Evolutionary conservation across 2,113 vertebrate genomes (phyloP).

Genomic region (Centropristis striata): DNA sequence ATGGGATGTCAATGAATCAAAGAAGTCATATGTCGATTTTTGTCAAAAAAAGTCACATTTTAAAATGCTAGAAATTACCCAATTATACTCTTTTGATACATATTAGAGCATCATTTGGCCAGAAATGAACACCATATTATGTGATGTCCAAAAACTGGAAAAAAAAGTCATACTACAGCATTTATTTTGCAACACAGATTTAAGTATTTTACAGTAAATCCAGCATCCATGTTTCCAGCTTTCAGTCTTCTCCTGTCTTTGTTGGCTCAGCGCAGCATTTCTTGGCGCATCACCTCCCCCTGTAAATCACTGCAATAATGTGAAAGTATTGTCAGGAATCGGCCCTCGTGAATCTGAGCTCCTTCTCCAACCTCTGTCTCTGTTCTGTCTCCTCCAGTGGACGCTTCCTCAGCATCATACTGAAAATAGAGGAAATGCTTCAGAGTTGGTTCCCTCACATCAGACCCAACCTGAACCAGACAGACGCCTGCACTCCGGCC

Average conservation of each 20-base stretch:
- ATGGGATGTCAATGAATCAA: no score
- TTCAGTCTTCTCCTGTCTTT: neutral
- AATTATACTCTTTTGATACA: no score
- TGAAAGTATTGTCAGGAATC: neutral
- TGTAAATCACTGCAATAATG: neutral
- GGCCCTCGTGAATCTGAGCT: neutral
- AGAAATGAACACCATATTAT: no score
- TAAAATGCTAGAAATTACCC: no score
- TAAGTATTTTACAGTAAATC: neutral
- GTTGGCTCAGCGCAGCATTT: neutral
- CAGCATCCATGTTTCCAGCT: neutral
- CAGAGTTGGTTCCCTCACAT: slow-evolving; percentile 74
- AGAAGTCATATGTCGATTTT: no score
- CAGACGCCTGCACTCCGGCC: neutral
- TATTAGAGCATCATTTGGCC: no score
- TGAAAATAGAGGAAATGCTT: slow-evolving; percentile 76
- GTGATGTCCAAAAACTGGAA: no score
- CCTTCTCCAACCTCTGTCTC: neutral
- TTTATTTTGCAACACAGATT: neutral
- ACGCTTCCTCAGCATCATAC: slow-evolving; percentile 52
- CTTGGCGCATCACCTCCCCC: neutral
- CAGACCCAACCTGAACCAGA: neutral
- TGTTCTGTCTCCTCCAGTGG: slow-evolving; percentile 28
- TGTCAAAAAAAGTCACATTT: no score
- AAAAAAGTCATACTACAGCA: no score